phyloP scores from a whole-genome alignment of 2,113 vertebrate genomes.

The Muscicapa adusta region DNA sequence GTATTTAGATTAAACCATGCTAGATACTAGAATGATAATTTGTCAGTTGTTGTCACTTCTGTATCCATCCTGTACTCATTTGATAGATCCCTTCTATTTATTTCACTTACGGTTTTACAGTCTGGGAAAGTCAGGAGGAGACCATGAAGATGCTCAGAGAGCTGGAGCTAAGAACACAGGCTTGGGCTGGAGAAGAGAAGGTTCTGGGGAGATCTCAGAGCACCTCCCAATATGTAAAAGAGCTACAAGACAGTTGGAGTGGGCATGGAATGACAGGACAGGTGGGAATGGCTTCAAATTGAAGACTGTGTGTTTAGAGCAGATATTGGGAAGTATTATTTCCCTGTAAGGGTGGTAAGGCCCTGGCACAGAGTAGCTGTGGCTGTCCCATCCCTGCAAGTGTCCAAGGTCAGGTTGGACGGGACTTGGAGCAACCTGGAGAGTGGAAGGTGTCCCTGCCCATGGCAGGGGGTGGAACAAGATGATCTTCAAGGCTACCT shows the following conservation, averaged over 20 bases:
- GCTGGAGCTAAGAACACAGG: not conserved
- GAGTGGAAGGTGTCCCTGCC: not conserved
- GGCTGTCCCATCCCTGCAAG: not conserved
- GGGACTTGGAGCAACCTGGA: not conserved
- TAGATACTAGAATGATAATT: conserved; percentile 63
- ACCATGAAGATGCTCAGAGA: not conserved
- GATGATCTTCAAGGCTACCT: not conserved
- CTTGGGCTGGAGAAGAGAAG: not conserved
- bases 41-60: conserved; percentile 65
- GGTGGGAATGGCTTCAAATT: not conserved
- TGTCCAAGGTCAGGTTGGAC: not conserved
- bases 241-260: not conserved
- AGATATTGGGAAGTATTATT: not conserved
- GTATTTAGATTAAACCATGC: conserved; percentile 66
- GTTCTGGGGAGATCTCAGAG: not conserved
- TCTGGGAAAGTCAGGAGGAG: not conserved
- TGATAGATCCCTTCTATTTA: conserved; percentile 43
- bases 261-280: not conserved
- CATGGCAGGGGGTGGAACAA: not conserved
- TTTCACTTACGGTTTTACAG: conserved; percentile 60
- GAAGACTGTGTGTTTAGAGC: not conserved
- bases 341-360: not conserved
- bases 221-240: not conserved
- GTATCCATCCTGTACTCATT: conserved; percentile 53
- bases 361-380: not conserved